These are phyloP conservation scores for Aphelinus certus DNA, from an alignment of 1,140 invertebrate species.

Conservation along the genomic window DNA sequence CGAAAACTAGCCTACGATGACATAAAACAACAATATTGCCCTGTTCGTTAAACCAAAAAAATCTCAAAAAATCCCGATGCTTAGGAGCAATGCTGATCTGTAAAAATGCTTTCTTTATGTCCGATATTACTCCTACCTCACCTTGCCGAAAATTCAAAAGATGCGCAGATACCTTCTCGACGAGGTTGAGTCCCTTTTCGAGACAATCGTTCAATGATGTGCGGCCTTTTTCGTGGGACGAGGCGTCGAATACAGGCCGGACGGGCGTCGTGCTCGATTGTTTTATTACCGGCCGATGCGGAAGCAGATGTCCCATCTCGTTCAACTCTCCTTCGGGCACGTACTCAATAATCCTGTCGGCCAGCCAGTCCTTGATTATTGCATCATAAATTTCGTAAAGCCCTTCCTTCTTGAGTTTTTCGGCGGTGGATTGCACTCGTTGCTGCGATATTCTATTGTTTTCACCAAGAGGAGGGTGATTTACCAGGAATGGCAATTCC, in stretches of 20 bases:
- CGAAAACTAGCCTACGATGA: slow-evolving; percentile 32
- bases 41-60: slow-evolving; percentile 43
- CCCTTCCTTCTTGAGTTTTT: not conserved
- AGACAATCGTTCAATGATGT: slow-evolving; percentile 10
- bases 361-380: not conserved
- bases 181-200: not conserved
- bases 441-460: slow-evolving; percentile 34
- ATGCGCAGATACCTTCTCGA: not conserved
- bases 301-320: slow-evolving; percentile 13
- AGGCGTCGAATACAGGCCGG: slow-evolving; percentile 43
- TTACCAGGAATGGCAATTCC: slow-evolving; percentile 10
- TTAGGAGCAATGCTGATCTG: not conserved
- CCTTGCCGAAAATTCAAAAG: not conserved
- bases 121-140: not conserved
- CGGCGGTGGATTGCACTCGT: not conserved
- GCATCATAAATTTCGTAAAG: not conserved
- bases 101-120: not conserved
- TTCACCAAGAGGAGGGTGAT: not conserved
- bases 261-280: slow-evolving; percentile 36
- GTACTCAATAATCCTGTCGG: slow-evolving; percentile 37
- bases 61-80: slow-evolving; percentile 35
- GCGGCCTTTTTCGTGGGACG: too few relatives aligned
- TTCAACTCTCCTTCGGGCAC: slow-evolving; percentile 13
- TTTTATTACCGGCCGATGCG: slow-evolving; percentile 43
- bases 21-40: slow-evolving; percentile 20